phyloP scores from a whole-genome alignment of 2,797 vertebrate genomes.

The Peromyscus eremicus region DNA sequence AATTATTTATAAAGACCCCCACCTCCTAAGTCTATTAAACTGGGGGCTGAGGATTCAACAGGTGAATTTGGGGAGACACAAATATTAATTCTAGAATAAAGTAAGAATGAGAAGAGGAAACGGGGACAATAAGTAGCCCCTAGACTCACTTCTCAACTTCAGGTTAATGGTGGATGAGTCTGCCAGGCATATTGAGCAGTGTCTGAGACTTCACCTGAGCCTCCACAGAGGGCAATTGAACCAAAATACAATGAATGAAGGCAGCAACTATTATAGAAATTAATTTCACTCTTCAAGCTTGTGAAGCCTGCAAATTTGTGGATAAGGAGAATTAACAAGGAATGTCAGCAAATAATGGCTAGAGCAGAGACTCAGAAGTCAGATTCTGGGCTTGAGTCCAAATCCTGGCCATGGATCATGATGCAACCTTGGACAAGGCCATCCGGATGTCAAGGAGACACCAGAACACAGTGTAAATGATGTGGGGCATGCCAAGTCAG shows the following conservation, averaged over 20 bases:
- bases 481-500: neutral
- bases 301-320: slow-evolving; percentile 10
- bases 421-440: slow-evolving; percentile 18
- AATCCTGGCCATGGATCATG: neutral
- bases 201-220: neutral
- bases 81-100: neutral
- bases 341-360: slow-evolving; percentile 36
- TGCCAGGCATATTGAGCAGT: accelerated
- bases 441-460: neutral
- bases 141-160: neutral
- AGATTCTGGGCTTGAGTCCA: slow-evolving; percentile 67
- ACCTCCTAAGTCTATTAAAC: neutral
- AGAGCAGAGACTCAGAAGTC: neutral
- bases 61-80: neutral
- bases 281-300: slow-evolving; percentile 29
- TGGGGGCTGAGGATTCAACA: neutral
- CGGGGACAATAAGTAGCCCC: accelerated
- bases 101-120: neutral
- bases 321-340: slow-evolving; percentile 67
- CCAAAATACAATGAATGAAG: neutral
- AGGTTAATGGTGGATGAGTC: neutral
- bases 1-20: neutral
- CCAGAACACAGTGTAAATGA: neutral
- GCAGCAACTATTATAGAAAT: neutral
- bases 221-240: neutral